Conservation (phyloP, 2,888 invertebrate genomes). For the Mantis religiosa region DNA sequence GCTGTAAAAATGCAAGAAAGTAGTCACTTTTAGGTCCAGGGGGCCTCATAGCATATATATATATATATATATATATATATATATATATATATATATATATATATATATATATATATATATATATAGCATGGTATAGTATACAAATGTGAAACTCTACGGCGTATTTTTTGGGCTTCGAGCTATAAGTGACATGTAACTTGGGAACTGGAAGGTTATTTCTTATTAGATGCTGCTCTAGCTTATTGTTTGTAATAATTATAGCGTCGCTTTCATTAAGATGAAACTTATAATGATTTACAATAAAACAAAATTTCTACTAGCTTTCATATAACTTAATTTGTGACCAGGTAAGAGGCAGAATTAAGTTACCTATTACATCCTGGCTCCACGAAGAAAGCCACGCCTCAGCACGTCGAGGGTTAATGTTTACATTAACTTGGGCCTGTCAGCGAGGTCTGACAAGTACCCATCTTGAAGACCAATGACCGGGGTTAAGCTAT, state of each 20-base stretch:
- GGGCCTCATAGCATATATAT: no score
- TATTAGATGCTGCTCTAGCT: no score
- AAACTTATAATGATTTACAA: neutral
- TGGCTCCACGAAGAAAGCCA: neutral
- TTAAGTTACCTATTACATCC: conserved; percentile 25
- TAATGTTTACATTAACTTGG: conserved; percentile 22
- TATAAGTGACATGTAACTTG: no score
- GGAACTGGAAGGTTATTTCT: no score
- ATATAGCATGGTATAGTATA: no score
- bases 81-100: no score
- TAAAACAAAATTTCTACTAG: neutral
- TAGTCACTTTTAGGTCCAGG: no score
- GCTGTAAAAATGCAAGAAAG: no score
- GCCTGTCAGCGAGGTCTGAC: conserved; percentile 9
- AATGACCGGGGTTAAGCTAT: conserved; percentile 1
- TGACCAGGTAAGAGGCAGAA: neutral
- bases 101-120: no score
- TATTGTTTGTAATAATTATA: neutral
- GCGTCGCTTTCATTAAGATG: neutral
- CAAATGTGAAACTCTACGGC: no score
- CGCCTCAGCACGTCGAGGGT: neutral
- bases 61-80: no score
- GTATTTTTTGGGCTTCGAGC: no score
- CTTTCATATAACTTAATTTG: neutral
- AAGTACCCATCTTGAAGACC: neutral